Percentiles rank a stretch among this genome's conserved stretches.
phyloP scores from a whole-genome alignment of 2,888 invertebrate species.

The Campaea margaritaria region DNA sequence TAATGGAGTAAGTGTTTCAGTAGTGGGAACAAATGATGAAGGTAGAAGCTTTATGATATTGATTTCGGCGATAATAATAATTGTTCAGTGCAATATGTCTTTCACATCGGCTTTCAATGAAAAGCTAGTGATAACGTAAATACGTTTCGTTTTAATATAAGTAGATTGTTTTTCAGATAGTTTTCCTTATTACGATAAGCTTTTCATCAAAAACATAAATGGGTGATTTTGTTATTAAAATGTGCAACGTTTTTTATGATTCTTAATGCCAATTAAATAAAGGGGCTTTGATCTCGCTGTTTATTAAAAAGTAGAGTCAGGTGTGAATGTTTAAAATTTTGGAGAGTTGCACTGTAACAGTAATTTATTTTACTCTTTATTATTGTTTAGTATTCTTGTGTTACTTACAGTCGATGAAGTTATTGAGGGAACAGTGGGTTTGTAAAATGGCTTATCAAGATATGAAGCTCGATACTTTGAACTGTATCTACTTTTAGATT shows the following conservation, averaged over 20 bases:
- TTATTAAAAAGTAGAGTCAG: constrained; percentile 26
- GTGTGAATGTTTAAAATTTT: constrained; percentile 32
- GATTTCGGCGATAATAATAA: not conserved
- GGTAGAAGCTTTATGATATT: too few species aligned
- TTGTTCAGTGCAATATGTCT: constrained; percentile 8
- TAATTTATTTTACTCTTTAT: constrained; percentile 14
- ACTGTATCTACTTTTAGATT: constrained; percentile 84
- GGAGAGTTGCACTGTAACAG: constrained; percentile 43
- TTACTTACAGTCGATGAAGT: constrained; percentile 84
- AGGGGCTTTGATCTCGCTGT: constrained; percentile 73
- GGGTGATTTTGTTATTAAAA: constrained; percentile 34
- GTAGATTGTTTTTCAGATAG: too few species aligned
- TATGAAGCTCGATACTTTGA: constrained; percentile 84
- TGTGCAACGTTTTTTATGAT: constrained; percentile 46
- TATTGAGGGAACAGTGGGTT: constrained; percentile 86
- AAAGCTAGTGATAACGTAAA: not conserved
- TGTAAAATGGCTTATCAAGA: constrained; percentile 85
- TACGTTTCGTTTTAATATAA: too few species aligned
- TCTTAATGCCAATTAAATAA: constrained; percentile 77
- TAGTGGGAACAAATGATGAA: too few species aligned
- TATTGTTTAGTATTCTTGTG: constrained; percentile 36
- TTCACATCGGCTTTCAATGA: constrained; percentile 1
- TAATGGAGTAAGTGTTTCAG: too few species aligned
- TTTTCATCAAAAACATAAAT: constrained; percentile 25
- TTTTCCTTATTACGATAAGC: not conserved